Evolutionary conservation across 2,888 invertebrate genomes (phyloP), one percentile per base, ranked within the genome.

Genomic region (Tetragonula carbonaria): DNA sequence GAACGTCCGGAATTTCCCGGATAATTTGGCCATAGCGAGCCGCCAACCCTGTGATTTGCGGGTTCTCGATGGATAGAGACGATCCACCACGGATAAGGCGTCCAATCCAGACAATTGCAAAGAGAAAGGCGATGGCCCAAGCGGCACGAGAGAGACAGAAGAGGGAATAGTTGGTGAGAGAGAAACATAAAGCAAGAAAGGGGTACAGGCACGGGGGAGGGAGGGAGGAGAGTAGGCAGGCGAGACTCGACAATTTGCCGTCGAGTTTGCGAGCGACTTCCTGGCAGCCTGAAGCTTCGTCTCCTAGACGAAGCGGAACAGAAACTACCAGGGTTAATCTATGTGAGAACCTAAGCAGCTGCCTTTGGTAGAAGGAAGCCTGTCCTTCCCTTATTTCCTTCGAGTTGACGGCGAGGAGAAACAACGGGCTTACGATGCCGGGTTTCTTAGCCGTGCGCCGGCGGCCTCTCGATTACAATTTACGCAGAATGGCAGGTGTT

Each of bases 331-430:
- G 85, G 90, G 92, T 92, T 92, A 93, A 93, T 93, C 91, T 91
- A 93, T 92, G 92, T 93, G 93, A 86, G 93, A 93, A 93, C 86
- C 82, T 86, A 84, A 84, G 86, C 92, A 92, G 92, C 92, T 92
- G 92, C 89, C 90, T 86, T 85, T 85, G 77, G 86, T 90, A 78
- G 87, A 90, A 90, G 88, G 87, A 87, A 84, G 86, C 83, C 85
- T 88, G 86, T 90, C 86, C 88, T 87, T 83, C 89, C 83, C 85
- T 90, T 90, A 87, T 90, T 90, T 88, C 89, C 88, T 84, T 77
- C 85, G 8, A 66, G 67, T 57, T 62, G 79, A 78, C 77, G 77
- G 21, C 81, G 81, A 75, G 73, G 84, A 82, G 85, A 87, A 88
- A 90, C 90, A 88, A 87, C 82, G 72, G 79, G 71, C 82, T 74